Evolutionary conservation across 2,888 invertebrate species (phyloP), one percentile per base, ranked within the genome.

Genomic region (Mechanitis messenoides): DNA sequence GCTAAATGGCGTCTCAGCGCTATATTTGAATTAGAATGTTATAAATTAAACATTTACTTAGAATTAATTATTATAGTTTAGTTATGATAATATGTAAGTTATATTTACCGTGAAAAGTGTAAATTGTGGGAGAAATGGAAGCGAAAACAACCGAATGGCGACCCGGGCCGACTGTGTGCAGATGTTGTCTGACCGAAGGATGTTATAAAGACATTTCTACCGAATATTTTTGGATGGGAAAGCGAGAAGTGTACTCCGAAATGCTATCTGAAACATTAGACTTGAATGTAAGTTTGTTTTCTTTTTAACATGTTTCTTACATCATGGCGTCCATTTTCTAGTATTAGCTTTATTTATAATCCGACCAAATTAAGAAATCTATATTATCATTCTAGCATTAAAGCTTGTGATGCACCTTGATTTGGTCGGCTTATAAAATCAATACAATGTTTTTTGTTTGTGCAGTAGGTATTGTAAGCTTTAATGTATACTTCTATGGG

Each of bases 171-270:
- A 82, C 84, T 20, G 89, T 90, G 58, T 89, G 89, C 69, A 83
- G 89, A 3, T 89, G 89, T 79, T 89, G 89, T 71, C 74, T 89
- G 2, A 68, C 84, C 0, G 89, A 90, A 65, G 89, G 89, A 2
- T 89, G 89, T 64, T 89, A 90, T 68, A 90, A 90, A 71, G 89
- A 90, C 69, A 88, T 90, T 75, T 87, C 89, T 45, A 88, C 89
- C 12, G 88, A 89, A 79, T 90, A 90, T 77, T 88, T 89, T 68
- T 90, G 89, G 89, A 90, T 90, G 89, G 89, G 89, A 63, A 87
- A 87, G 67, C 77, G 85, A 53, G 89, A 90, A 76, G 87, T 89
- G 42, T 90, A 90, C 68, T 76, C 83, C 3, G 89, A 89, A 72
- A 89, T 90, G 88, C 78, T 90, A 31, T 71, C 76, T 2, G 84